Conservation (phyloP, 2,797 vertebrate species). For the Acridotheres tristis region DNA sequence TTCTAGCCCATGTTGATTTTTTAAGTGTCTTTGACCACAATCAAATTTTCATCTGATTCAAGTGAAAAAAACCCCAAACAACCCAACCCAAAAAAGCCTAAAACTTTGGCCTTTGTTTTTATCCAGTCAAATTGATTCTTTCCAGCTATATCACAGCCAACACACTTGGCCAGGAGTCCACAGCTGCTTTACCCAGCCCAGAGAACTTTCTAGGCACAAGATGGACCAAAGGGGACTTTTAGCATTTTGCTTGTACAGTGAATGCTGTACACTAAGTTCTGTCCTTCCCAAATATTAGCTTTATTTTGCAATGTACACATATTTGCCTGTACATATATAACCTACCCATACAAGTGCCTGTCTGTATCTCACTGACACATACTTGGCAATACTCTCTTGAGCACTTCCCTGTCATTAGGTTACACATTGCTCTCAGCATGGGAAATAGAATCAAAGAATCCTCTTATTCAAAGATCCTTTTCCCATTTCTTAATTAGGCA, state of each 20-base stretch:
- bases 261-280: neutral
- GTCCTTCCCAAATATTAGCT: neutral
- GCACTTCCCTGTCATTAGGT: neutral
- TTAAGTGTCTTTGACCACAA: neutral
- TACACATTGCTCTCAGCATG: neutral
- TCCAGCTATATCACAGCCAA: neutral
- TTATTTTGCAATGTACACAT: neutral
- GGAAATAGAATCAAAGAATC: neutral
- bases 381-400: neutral
- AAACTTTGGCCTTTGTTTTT: neutral
- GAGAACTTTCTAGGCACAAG: neutral
- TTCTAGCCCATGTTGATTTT: neutral
- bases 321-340: neutral
- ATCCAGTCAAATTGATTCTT: neutral
- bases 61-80: neutral
- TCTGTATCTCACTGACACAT: neutral
- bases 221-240: neutral
- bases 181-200: neutral
- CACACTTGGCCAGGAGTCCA: neutral
- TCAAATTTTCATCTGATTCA: neutral
- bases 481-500: neutral
- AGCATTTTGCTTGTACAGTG: neutral
- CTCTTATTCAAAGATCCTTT: neutral
- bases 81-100: neutral
- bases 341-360: neutral